Evolutionary conservation across 1,140 invertebrate genomes (phyloP), one percentile per base, ranked within the genome.

Genomic region (Vanessa atalanta): DNA sequence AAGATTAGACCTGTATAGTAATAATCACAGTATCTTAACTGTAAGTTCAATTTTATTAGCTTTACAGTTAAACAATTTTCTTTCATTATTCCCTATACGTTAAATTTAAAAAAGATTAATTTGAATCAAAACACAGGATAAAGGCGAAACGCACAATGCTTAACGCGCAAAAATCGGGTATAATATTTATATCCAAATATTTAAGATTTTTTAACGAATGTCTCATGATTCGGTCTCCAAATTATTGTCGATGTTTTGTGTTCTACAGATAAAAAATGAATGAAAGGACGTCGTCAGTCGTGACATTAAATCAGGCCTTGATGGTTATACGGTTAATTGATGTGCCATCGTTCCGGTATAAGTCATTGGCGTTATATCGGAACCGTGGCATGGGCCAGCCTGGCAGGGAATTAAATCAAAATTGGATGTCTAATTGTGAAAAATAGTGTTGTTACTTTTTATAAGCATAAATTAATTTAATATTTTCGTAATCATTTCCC

Each of bases 21-120:
- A 23, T 57, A 23, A 23, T 57, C 55, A 66, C 48, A 66, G 23
- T 51, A 13, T 20, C 65, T 31, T 53, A 15, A 23, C 47, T 53
- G 16, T 53, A 51, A 66, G 26, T 6, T 13, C 20, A 57, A 57
- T 66, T 66, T 66, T 26, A 20, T 53, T 53, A 20, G 16, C 26
- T 51, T 66, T 66, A 66, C 65, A 53, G 65, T 66, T 66, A n/a
- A 66, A 66, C 37, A n/a, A 23, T 37, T 66, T 66, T 16, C 47
- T 65, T 51, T 14, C 43, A 47, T 20, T 66, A 51, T 20, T 2
- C 20, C 23, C 5, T 57, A 23, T 20, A n/a, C 50, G 20, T 23
- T 57, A 8, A 13, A 57, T 13, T 57, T 57, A 26, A 2, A 13
- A 26, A 11, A 13, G 9, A 26, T 20, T 23, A 2, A 13, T 14